Evolutionary conservation across 2,113 vertebrate species (phyloP), one percentile per base, ranked within the genome.

Genomic region (Solea senegalensis): DNA sequence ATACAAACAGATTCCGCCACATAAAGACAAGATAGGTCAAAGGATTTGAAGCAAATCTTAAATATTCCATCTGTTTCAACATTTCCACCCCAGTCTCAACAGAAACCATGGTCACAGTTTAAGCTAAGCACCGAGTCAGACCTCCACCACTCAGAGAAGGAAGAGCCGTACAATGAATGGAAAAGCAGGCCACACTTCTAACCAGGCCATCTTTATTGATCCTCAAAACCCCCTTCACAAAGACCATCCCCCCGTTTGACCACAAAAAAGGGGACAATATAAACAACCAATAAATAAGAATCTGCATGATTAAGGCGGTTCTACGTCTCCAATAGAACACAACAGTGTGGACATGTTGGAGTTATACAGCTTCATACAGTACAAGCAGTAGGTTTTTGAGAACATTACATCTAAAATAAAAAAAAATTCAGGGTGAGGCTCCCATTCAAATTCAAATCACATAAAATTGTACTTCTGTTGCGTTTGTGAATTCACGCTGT

Each of bases 131-230:
- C 68, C 83, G 65, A 78, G 68, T 64, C 28, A 50, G 69, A 72
- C 56, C 53, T 57, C 67, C 56, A 9, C 58, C 48, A 81, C 81
- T 83, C 15, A 16, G 21, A 21, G 21, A 63, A 63, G 82, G 79
- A 80, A 83, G 76, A 81, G 78, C 82, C 72, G 78, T 64, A 82
- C 83, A 90, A 91, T 88, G 74, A 90, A 91, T 87, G 68, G 83
- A 90, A 92, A 91, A 90, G 78, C 81, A 90, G 85, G 89, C 84
- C 89, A 87, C 71, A 86, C 27, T 88, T 91, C 87, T 89, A 92
- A 92, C 86, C 84, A 89, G 87, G 88, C 91, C 86, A 86, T 90
- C 85, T 94, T 93, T 94, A 94, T 93, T 94, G 90, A 93, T 92
- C 90, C 86, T 89, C 85, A 76, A 88, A 86, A 87, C 74, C 83